Percentiles rank a stretch among this genome's conserved stretches.
Evolutionary conservation across 2,113 vertebrate species (phyloP).

Genomic region (Bostrychus sinensis): DNA sequence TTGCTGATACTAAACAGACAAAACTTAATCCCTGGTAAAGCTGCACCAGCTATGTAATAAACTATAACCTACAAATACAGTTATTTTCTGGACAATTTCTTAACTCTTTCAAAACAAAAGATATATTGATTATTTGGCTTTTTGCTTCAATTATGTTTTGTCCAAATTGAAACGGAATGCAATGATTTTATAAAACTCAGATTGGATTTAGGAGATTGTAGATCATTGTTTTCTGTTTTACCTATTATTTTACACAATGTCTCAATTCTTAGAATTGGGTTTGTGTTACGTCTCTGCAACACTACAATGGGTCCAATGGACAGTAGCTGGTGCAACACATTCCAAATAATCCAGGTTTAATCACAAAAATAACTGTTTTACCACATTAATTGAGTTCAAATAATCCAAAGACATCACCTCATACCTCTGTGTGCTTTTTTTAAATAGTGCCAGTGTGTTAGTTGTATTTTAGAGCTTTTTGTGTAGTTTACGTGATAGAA

Average conservation of each 20-base stretch:
- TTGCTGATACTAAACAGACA: slow-evolving; percentile 18
- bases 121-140: no score
- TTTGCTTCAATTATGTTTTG: no score
- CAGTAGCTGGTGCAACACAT: slow-evolving; percentile 33
- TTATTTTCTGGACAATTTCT: no score
- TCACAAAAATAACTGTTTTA: background rate
- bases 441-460: slow-evolving; percentile 7
- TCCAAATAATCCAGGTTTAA: background rate
- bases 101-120: background rate
- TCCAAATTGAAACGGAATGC: no score
- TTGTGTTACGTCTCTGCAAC: no score
- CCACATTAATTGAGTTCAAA: background rate
- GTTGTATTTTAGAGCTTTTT: slow-evolving; percentile 44
- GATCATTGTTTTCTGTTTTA: no score
- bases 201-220: no score
- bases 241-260: no score
- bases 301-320: background rate
- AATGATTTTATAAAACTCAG: no score
- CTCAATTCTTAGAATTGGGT: no score
- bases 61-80: background rate
- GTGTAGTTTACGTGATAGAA: slow-evolving; percentile 46
- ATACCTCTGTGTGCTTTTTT: slow-evolving; percentile 45
- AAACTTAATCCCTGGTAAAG: background rate
- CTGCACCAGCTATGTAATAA: slow-evolving; percentile 33
- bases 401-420: slow-evolving; percentile 43